Percentiles rank a stretch among this genome's conserved stretches.
Conservation (phyloP, 2,888 invertebrate genomes). For the Pecten maximus region DNA sequence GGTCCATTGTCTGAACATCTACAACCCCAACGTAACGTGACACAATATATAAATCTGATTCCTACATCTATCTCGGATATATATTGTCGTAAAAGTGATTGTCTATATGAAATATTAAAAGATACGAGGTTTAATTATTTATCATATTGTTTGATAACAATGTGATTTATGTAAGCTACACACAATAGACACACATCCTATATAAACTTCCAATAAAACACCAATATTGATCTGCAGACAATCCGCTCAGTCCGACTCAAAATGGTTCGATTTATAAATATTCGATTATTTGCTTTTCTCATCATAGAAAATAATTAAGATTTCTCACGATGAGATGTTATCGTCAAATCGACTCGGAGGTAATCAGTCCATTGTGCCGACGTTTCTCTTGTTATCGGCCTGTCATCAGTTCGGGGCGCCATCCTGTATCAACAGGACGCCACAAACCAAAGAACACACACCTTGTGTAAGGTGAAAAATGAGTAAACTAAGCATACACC, state of each 20-base stretch:
- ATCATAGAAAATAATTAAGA: neutral
- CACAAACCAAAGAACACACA: too few species aligned
- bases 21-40: neutral
- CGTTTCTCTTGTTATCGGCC: neutral
- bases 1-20: neutral
- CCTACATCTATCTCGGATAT: neutral
- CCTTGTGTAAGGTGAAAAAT: too few species aligned
- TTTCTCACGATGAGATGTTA: neutral
- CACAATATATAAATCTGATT: neutral
- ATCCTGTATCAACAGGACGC: too few species aligned
- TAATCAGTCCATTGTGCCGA: neutral
- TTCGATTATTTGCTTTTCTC: neutral
- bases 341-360: neutral
- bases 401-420: neutral
- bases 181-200: neutral
- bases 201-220: neutral
- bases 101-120: neutral
- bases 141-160: neutral
- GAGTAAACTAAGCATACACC: too few species aligned
- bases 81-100: neutral
- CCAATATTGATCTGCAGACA: neutral
- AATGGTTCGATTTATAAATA: constrained; percentile 3
- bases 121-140: neutral
- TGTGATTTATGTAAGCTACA: neutral
- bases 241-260: neutral